phyloP scores from a whole-genome alignment of 2,888 invertebrate genomes.

The Stramonita haemastoma region DNA sequence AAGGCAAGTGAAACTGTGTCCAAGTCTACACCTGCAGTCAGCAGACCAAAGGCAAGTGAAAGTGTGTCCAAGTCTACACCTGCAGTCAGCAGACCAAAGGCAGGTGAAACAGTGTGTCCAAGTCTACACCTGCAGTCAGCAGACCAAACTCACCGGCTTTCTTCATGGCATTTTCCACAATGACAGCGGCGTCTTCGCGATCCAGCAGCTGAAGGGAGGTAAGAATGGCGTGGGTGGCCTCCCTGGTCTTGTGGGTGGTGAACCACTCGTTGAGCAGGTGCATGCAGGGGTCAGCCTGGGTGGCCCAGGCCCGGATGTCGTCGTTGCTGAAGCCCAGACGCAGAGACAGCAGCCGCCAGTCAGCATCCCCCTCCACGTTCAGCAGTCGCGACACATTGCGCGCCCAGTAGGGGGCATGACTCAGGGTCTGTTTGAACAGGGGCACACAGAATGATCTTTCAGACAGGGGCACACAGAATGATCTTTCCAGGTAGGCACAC shows the following conservation, averaged over 20 bases:
- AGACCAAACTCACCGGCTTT: conserved; percentile 59
- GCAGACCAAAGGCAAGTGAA: no score
- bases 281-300: conserved; percentile 74
- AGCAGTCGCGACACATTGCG: conserved; percentile 71
- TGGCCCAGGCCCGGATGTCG: conserved; percentile 73
- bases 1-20: no score
- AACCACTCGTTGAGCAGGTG: conserved; percentile 75
- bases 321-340: conserved; percentile 73
- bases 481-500: no score
- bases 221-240: conserved; percentile 67
- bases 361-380: conserved; percentile 67
- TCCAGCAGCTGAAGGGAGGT: conserved; percentile 73
- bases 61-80: no score
- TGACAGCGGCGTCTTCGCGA: conserved; percentile 67
- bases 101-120: no score
- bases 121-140: no score
- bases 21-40: no score
- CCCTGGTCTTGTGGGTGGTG: conserved; percentile 72
- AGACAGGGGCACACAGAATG: no score
- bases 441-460: no score
- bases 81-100: no score
- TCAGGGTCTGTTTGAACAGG: conserved; percentile 64
- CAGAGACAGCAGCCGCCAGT: conserved; percentile 73
- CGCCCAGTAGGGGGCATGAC: conserved; percentile 74
- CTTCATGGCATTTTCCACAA: conserved; percentile 74